Evolutionary conservation across 1,140 invertebrate species (phyloP).

Genomic region (Medauroidea extradentata): DNA sequence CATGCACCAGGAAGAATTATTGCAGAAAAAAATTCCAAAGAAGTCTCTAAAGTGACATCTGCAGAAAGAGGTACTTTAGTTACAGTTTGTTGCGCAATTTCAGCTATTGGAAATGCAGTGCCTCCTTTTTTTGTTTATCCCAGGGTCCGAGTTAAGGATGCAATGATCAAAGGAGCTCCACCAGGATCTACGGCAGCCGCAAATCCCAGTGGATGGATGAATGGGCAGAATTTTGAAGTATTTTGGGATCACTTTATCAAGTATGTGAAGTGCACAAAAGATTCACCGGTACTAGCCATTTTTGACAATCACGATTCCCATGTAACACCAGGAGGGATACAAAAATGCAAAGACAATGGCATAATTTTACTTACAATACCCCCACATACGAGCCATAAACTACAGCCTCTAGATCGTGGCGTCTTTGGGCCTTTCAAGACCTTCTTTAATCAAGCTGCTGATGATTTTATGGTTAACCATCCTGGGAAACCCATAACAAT

Average conservation of each 20-base stretch:
- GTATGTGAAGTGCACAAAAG: constrained; percentile 17
- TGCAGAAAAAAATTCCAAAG: constrained; percentile 32
- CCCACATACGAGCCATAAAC: too few species aligned
- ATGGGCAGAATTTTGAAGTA: constrained; percentile 23
- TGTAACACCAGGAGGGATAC: too few species aligned
- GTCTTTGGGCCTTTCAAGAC: constrained; percentile 24
- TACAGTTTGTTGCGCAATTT: constrained; percentile 33
- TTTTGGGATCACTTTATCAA: constrained; percentile 28
- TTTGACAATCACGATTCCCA: too few species aligned
- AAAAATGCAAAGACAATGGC: too few species aligned
- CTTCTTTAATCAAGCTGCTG: constrained; percentile 20
- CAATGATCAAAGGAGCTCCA: constrained; percentile 34
- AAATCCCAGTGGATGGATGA: constrained; percentile 43
- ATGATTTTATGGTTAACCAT: constrained; percentile 21
- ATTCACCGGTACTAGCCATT: constrained; percentile 17
- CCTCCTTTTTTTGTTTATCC: constrained; percentile 43
- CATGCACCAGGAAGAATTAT: constrained; percentile 42
- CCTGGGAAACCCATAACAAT: constrained; percentile 22
- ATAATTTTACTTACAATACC: too few species aligned
- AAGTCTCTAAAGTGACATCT: constrained; percentile 37
- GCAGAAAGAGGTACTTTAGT: constrained; percentile 41
- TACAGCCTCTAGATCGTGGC: constrained; percentile 35
- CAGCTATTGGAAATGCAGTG: constrained; percentile 27
- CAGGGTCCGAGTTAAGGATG: constrained; percentile 25
- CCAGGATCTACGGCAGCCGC: constrained; percentile 33